These are phyloP conservation scores for Halichoerus grypus DNA, from an alignment of 2,113 vertebrate genomes.

Conservation along the genomic window DNA sequence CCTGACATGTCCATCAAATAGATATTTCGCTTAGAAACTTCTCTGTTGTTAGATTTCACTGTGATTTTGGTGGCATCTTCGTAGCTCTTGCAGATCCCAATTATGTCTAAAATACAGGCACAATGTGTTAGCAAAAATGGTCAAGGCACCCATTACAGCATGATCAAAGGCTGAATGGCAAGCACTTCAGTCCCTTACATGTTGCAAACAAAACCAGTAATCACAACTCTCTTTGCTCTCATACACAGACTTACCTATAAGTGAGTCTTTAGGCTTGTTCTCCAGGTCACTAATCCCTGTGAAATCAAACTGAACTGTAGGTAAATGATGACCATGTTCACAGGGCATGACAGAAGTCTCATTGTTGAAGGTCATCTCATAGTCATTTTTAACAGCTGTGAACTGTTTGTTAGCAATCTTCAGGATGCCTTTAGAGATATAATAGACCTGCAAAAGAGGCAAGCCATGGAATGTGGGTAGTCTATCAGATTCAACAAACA, in stretches of 20 bases:
- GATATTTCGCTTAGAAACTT: conserved; percentile 95
- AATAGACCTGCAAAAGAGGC: conserved; percentile 93
- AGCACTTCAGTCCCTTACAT: background rate
- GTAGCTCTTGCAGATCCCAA: conserved; percentile 96
- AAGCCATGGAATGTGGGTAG: conserved; percentile 40
- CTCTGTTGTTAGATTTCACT: conserved; percentile 92
- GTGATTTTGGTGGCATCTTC: conserved; percentile 94
- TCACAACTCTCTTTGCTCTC: background rate
- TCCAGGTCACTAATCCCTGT: conserved; percentile 93
- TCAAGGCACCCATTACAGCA: conserved; percentile 45
- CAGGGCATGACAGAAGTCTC: conserved; percentile 95
- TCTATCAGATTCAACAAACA: conserved; percentile 3
- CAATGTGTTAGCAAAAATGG: conserved; percentile 36
- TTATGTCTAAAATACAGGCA: conserved; percentile 92
- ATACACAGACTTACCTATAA: conserved; percentile 91
- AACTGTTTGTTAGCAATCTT: conserved; percentile 99
- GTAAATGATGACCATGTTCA: conserved; percentile 93
- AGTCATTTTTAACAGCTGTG: conserved; percentile 97
- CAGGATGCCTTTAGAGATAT: conserved; percentile 95
- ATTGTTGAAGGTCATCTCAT: conserved; percentile 96
- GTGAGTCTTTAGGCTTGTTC: conserved; percentile 91
- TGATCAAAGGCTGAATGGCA: conserved; percentile 30
- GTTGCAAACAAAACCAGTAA: background rate
- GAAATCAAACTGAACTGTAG: conserved; percentile 95
- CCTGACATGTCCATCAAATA: conserved; percentile 95